A percentile compares a stretch with the other conserved stretches of the same genome.
Evolutionary conservation across 2,797 vertebrate genomes (phyloP).

Genomic region (Acridotheres tristis): DNA sequence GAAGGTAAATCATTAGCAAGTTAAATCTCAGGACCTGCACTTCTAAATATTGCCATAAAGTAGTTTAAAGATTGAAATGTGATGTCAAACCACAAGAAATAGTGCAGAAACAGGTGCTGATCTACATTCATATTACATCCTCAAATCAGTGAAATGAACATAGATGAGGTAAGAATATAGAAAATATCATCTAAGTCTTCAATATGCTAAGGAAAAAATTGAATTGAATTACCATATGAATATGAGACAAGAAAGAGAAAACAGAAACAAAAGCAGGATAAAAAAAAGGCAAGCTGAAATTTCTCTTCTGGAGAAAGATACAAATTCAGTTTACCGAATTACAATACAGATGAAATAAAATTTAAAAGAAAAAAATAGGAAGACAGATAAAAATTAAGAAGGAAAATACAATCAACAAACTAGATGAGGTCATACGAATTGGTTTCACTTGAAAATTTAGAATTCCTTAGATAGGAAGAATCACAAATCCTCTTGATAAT

Average conservation of each 20-base stretch:
- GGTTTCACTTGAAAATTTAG: neutral
- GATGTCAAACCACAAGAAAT: neutral
- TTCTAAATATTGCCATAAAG: neutral
- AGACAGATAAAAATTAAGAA: neutral
- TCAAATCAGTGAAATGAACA: neutral
- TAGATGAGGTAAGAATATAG: neutral
- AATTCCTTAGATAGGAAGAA: neutral
- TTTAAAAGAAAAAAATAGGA: neutral
- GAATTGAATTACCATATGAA: neutral
- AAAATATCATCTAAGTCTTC: neutral
- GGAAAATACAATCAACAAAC: neutral
- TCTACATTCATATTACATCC: neutral
- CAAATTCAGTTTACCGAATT: neutral
- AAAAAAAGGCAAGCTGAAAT: neutral
- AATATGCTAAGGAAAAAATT: neutral
- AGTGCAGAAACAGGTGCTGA: neutral
- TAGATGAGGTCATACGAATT: neutral
- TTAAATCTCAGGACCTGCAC: neutral
- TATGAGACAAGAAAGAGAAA: neutral
- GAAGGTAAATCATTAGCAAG: neutral
- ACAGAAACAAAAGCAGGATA: neutral
- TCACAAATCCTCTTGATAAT: neutral
- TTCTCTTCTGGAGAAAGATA: neutral
- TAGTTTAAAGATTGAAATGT: neutral
- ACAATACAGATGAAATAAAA: neutral